phyloP scores from a whole-genome alignment of 2,888 invertebrate genomes.

The Dynastes tityus region DNA sequence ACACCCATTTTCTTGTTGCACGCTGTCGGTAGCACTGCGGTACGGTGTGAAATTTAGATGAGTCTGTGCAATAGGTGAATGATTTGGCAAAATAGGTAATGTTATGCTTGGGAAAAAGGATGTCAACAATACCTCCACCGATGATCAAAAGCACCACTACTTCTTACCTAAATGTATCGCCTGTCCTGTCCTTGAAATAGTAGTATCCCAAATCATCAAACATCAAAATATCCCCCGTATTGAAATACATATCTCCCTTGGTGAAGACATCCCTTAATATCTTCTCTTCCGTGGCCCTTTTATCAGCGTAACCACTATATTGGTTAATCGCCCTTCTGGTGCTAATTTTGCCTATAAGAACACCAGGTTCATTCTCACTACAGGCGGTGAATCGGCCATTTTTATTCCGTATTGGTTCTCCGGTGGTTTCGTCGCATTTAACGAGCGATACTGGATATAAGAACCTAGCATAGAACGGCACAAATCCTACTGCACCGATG shows the following conservation, averaged over 20 bases:
- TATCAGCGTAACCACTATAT: conserved; percentile 81
- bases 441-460: conserved; percentile 81
- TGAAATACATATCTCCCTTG: conserved; percentile 91
- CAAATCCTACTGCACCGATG: conserved; percentile 93
- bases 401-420: conserved; percentile 81
- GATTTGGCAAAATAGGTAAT: no score
- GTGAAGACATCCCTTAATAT: conserved; percentile 81
- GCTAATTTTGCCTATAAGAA: conserved; percentile 84
- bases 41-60: no score
- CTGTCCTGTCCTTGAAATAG: conserved; percentile 93
- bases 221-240: conserved; percentile 91
- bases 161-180: conserved; percentile 81
- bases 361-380: conserved; percentile 87
- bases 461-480: conserved; percentile 76
- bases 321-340: conserved; percentile 72
- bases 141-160: no score
- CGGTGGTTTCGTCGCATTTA: conserved; percentile 78
- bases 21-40: no score
- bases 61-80: no score
- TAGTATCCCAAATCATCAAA: conserved; percentile 95
- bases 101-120: no score
- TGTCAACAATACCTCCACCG: no score
- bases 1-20: no score
- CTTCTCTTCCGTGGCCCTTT: conserved; percentile 81
- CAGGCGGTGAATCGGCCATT: conserved; percentile 85